These are phyloP conservation scores for Oxytorus armatus DNA, from an alignment of 2,888 invertebrate species.

Conservation along the genomic window DNA sequence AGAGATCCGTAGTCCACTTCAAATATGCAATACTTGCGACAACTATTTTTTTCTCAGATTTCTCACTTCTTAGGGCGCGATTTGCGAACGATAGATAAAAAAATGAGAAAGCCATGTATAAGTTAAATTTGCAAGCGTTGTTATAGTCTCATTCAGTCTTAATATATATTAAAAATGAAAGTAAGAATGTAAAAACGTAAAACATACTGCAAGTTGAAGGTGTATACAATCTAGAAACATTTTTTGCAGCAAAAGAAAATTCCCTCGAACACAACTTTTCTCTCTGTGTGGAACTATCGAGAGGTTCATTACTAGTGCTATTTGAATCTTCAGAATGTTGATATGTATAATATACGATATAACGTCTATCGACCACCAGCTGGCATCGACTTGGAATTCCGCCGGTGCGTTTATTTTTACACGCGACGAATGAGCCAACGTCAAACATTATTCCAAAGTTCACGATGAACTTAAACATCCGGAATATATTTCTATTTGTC, in stretches of 20 bases:
- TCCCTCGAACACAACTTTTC: background rate
- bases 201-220: no score
- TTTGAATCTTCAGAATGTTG: constrained; percentile 3
- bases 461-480: constrained; percentile 16
- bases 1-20: no score
- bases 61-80: no score
- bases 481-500: constrained; percentile 16
- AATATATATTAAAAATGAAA: background rate
- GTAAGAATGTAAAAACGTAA: no score
- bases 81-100: no score
- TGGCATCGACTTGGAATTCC: constrained; percentile 11
- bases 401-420: constrained; percentile 14
- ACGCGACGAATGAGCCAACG: constrained; percentile 22
- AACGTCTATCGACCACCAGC: constrained; percentile 24
- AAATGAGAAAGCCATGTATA: no score
- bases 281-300: background rate
- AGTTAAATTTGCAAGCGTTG: no score
- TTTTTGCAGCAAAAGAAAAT: background rate
- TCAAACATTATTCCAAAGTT: constrained; percentile 18
- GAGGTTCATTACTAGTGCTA: background rate
- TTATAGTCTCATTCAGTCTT: background rate
- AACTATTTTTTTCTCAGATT: no score
- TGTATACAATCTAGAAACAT: no score
- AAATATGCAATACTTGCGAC: no score
- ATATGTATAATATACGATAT: constrained; percentile 2